A percentile compares a stretch with the other conserved stretches of the same genome.
phyloP scores from a whole-genome alignment of 1,140 invertebrate genomes.

The Orchestia grillus region DNA sequence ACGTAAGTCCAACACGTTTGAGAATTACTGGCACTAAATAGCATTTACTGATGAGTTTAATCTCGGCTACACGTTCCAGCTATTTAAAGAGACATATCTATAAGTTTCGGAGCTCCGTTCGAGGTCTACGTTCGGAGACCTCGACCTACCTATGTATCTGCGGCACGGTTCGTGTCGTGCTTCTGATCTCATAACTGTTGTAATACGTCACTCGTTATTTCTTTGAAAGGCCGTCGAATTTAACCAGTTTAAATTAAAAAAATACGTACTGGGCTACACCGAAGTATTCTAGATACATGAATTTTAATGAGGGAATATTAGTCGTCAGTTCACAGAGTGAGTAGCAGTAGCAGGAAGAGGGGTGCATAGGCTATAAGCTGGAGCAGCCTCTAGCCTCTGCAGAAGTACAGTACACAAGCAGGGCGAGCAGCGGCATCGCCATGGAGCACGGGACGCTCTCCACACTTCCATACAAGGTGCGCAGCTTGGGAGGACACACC shows the following conservation, averaged over 20 bases:
- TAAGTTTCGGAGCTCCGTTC: no score
- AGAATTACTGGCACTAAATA: no score
- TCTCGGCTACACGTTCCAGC: no score
- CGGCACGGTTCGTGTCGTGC: neutral
- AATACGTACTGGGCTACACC: no score
- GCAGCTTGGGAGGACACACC: conserved; percentile 34
- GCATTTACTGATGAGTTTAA: no score
- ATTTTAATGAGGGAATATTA: neutral
- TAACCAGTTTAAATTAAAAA: no score
- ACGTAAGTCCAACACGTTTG: no score
- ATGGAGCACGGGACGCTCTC: conserved; percentile 18
- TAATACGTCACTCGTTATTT: neutral
- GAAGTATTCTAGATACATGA: neutral
- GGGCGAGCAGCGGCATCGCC: neutral
- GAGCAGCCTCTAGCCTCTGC: conserved; percentile 5
- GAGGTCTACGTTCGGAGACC: no score
- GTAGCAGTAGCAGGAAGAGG: conserved; percentile 14
- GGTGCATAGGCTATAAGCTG: neutral
- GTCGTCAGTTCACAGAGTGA: neutral
- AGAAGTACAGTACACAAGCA: neutral
- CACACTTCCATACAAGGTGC: conserved; percentile 31
- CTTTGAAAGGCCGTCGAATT: no score
- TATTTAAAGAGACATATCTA: no score
- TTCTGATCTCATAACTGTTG: neutral
- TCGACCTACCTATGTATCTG: no score